phyloP scores from a whole-genome alignment of 2,888 invertebrate genomes.

The Pyrrhosoma nymphula region DNA sequence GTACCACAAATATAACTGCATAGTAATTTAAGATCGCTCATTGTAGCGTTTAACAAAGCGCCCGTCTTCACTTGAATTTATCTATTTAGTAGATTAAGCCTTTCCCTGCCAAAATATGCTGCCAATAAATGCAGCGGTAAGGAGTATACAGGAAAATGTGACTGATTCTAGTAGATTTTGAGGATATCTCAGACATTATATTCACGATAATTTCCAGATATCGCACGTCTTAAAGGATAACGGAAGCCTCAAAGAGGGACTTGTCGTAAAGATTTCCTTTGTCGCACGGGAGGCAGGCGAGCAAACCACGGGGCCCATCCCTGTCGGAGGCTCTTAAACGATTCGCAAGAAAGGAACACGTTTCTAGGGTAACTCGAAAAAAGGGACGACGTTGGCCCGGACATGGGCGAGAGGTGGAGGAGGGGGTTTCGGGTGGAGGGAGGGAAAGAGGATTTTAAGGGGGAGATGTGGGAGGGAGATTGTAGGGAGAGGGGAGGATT shows the following conservation, averaged over 20 bases:
- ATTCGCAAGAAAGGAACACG: not conserved
- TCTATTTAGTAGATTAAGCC: too few species aligned
- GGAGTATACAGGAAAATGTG: too few species aligned
- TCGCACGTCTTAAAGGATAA: not conserved
- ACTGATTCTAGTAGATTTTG: too few species aligned
- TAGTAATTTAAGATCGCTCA: too few species aligned
- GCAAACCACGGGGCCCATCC: not conserved
- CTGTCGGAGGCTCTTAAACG: not conserved
- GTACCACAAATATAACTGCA: too few species aligned
- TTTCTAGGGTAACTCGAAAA: not conserved
- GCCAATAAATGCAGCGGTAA: too few species aligned
- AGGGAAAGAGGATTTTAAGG: not conserved
- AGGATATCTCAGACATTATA: too few species aligned
- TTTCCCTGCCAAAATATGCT: too few species aligned
- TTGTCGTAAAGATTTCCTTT: too few species aligned
- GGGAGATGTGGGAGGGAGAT: not conserved
- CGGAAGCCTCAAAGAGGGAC: not conserved
- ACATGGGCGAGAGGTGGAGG: not conserved
- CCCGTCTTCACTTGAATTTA: too few species aligned
- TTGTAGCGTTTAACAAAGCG: too few species aligned
- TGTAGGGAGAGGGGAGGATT: not conserved
- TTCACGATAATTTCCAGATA: not conserved
- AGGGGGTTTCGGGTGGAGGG: not conserved
- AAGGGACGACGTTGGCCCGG: not conserved
- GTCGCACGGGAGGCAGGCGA: too few species aligned